These are phyloP conservation scores for Clistopyga incitator DNA, from an alignment of 2,888 invertebrate genomes.

Conservation along the genomic window DNA sequence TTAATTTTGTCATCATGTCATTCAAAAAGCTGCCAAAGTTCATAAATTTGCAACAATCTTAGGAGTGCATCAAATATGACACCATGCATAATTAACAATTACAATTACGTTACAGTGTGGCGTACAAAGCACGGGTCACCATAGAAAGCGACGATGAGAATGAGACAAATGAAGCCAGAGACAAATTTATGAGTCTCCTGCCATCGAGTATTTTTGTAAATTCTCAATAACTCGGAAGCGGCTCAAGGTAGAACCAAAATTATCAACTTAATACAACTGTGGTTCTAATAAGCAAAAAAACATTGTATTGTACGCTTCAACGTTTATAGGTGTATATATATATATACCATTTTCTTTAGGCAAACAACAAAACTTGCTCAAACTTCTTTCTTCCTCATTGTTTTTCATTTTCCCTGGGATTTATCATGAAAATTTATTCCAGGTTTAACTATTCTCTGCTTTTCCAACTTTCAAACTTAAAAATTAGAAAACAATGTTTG, in stretches of 20 bases:
- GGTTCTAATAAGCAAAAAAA: neutral
- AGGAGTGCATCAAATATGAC: too few relatives aligned
- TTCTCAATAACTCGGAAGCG: constrained; percentile 63
- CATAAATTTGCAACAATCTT: too few relatives aligned
- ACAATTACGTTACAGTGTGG: constrained; percentile 76
- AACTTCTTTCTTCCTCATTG: constrained; percentile 59
- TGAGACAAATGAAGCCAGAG: constrained; percentile 81
- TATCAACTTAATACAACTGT: constrained; percentile 14
- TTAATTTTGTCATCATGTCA: too few relatives aligned
- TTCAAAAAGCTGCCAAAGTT: too few relatives aligned
- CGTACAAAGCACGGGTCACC: constrained; percentile 85
- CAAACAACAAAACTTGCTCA: constrained; percentile 25
- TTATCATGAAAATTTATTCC: constrained; percentile 82
- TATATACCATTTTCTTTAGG: constrained; percentile 44
- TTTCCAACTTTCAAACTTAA: constrained; percentile 78
- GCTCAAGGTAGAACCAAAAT: constrained; percentile 11
- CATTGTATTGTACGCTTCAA: neutral
- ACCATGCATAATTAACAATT: constrained; percentile 2
- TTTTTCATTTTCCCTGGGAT: constrained; percentile 30
- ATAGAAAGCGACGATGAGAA: constrained; percentile 84
- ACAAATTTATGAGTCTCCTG: constrained; percentile 81
- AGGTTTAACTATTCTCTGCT: constrained; percentile 83
- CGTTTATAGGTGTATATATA: neutral
- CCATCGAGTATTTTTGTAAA: constrained; percentile 75
- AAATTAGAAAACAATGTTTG: constrained; percentile 74